Conservation (phyloP, 2,888 invertebrate genomes). For the Laspeyria flexula region DNA sequence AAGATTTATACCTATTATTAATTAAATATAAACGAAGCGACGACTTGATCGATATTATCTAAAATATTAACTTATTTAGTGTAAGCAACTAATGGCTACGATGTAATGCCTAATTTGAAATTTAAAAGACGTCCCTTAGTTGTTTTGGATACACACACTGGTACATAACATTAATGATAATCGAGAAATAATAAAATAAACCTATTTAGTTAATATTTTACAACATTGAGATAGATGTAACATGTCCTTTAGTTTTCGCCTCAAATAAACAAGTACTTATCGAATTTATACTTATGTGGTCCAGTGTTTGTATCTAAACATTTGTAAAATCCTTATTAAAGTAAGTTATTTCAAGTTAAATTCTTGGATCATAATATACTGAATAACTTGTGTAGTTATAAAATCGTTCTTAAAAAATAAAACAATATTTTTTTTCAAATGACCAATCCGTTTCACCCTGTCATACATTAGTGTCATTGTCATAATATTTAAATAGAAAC, state of each 20-base stretch:
- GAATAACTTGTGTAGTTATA: not conserved
- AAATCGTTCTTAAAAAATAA: slow-evolving; percentile 24
- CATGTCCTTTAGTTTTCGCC: slow-evolving; percentile 1
- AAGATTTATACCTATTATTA: slow-evolving; percentile 83
- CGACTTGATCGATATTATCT: slow-evolving; percentile 75
- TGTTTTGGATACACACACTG: slow-evolving; percentile 52
- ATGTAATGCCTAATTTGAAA: slow-evolving; percentile 59
- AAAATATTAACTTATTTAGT: slow-evolving; percentile 78
- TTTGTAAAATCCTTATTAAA: slow-evolving; percentile 42
- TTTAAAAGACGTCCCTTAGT: slow-evolving; percentile 54
- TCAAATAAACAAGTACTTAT: slow-evolving; percentile 7
- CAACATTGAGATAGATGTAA: slow-evolving; percentile 16
- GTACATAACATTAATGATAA: slow-evolving; percentile 36
- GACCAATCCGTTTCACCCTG: slow-evolving; percentile 44
- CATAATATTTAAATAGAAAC: slow-evolving; percentile 23
- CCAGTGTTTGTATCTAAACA: slow-evolving; percentile 43
- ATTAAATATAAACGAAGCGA: slow-evolving; percentile 75
- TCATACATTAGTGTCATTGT: slow-evolving; percentile 47
- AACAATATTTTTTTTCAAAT: slow-evolving; percentile 30
- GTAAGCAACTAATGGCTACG: slow-evolving; percentile 68
- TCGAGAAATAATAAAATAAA: slow-evolving; percentile 15
- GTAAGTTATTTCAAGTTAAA: slow-evolving; percentile 43
- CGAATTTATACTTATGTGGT: slow-evolving; percentile 40
- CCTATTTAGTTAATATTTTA: slow-evolving; percentile 31
- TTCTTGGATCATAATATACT: slow-evolving; percentile 32